phyloP scores from a whole-genome alignment of 2,888 invertebrate genomes.

The Drosophila merina region DNA sequence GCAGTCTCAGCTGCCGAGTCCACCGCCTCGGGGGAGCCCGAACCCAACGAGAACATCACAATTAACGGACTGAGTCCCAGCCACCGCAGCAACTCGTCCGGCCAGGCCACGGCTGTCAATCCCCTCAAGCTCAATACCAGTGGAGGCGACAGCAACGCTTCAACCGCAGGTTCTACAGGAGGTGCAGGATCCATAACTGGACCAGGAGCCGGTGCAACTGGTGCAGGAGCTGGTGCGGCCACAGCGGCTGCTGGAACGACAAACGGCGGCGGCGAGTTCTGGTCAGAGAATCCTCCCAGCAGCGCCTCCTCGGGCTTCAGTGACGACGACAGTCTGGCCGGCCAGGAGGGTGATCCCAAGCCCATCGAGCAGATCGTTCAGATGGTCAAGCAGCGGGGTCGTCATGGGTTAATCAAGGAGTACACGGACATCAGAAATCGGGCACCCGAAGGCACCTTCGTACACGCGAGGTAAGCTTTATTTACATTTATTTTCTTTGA shows the following conservation, averaged over 20 bases:
- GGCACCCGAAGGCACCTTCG: conserved; percentile 94
- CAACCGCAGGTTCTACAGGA: conserved; percentile 23
- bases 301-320: conserved; percentile 93
- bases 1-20: not conserved
- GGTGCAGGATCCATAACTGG: not conserved
- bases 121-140: conserved; percentile 64
- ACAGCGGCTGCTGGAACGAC: conserved; percentile 48
- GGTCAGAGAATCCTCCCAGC: conserved; percentile 87
- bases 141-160: conserved; percentile 26
- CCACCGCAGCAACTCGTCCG: conserved; percentile 40
- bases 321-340: conserved; percentile 94
- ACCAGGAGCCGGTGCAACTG: conserved; percentile 9
- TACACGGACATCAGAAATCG: conserved; percentile 94
- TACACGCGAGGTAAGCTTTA: conserved; percentile 89
- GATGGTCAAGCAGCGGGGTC: conserved; percentile 89
- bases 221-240: conserved; percentile 17
- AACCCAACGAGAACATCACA: conserved; percentile 81
- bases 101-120: conserved; percentile 10
- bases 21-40: conserved; percentile 27
- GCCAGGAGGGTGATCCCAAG: conserved; percentile 88
- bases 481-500: not conserved
- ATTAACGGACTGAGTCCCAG: conserved; percentile 74
- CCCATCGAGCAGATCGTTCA: conserved; percentile 87
- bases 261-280: conserved; percentile 82
- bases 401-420: conserved; percentile 92